Base-by-base conservation (phyloP, 2,888 invertebrate genomes). In the Hydropsyche betteni region DNA sequence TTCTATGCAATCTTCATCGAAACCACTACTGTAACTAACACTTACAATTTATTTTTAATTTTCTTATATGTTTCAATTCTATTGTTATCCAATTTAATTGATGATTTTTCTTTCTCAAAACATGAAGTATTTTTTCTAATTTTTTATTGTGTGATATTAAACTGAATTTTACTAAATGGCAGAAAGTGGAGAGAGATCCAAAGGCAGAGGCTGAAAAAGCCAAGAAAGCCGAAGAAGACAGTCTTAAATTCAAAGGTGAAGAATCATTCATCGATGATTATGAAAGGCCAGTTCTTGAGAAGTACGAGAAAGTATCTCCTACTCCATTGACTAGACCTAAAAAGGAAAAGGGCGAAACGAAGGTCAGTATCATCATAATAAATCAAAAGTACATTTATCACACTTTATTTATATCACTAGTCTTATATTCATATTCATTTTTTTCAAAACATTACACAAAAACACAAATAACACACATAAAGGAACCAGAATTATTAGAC, bases 281-380 rank as follows among this genome's bases (percentile, higher is more conserved):
- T 81, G 94, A 94, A 50, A 89, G 93, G 80, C 91, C 93, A 2
- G 91, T 90, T 2, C 87, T 93, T 76, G 93, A 93, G 82, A 90
- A 89, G 83, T 92, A 90, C 81, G 91, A 92, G 83, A 88, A 89
- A 79, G 85, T 86, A 1, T 86, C 88, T 7, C 88, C 87, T 53
- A 88, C 86, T 64, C 87, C 87, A 10, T 86, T 88, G 74, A 86
- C 83, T 2, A 86, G 85, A 77, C 88, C 84, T 53, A 89, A 85
- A 82, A 87, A 85, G 82, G 88, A 85, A 82, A 88, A 83, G 81
- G 85, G 81, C 81, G 88, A 83, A 81, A 85, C 81, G 83, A 86
- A 76, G 86, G 84, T 82, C 85, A 84, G 77, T 51, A 72, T 7
- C 71, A 38, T 10, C 4, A n/a, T 58, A 55, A n/a, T 12, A 50